Conservation (phyloP, 2,888 invertebrate species). For the Drosophila leonis region DNA sequence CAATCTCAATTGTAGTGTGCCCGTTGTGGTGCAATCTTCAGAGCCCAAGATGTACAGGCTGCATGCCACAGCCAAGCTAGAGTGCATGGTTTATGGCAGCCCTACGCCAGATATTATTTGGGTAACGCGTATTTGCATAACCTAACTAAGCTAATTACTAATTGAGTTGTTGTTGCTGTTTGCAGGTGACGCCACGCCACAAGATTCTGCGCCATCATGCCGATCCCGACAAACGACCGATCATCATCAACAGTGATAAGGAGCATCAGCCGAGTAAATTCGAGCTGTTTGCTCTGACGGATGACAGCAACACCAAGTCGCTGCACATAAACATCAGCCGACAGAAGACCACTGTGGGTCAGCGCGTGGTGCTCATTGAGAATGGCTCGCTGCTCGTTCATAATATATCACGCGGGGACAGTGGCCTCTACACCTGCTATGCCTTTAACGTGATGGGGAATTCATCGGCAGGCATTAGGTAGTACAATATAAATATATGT, state of each 20-base stretch:
- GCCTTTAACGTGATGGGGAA: conserved; percentile 94
- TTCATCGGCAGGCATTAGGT: conserved; percentile 89
- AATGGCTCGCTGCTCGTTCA: conserved; percentile 92
- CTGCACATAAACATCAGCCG: conserved; percentile 68
- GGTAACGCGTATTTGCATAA: conserved; percentile 84
- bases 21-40: conserved; percentile 87
- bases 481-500: background rate
- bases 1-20: conserved; percentile 90
- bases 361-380: conserved; percentile 87
- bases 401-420: conserved; percentile 91
- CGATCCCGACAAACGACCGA: conserved; percentile 87
- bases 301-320: conserved; percentile 67
- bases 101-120: conserved; percentile 93
- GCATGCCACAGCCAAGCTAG: conserved; percentile 89
- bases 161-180: background rate
- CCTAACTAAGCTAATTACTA: background rate
- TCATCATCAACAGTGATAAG: conserved; percentile 80
- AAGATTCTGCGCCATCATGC: conserved; percentile 92
- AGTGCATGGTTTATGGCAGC: conserved; percentile 92
- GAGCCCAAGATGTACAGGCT: conserved; percentile 89
- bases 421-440: conserved; percentile 94
- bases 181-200: conserved; percentile 89
- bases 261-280: conserved; percentile 78
- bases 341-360: conserved; percentile 63
- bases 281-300: conserved; percentile 79